These are phyloP conservation scores for Platerodrilus igneus DNA, from an alignment of 2,888 invertebrate genomes.

Conservation along the genomic window DNA sequence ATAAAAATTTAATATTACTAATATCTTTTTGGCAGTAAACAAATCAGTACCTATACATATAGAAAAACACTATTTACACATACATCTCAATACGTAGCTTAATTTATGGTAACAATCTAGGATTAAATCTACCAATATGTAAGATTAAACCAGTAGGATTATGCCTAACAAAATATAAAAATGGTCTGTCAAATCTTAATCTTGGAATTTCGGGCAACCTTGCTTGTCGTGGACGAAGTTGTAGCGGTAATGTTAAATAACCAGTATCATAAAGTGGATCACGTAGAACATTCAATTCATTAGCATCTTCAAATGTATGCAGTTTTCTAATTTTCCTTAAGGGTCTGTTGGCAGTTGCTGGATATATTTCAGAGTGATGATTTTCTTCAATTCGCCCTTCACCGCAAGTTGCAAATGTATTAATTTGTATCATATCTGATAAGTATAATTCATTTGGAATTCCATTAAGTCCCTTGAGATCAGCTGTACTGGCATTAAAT, in stretches of 20 bases:
- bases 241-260: constrained; percentile 57
- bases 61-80: too few relatives aligned
- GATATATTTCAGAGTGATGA: constrained; percentile 79
- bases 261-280: constrained; percentile 58
- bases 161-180: constrained; percentile 83
- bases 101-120: constrained; percentile 71
- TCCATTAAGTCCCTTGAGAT: constrained; percentile 78
- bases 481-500: constrained; percentile 71
- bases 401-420: constrained; percentile 79
- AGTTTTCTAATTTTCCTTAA: constrained; percentile 42
- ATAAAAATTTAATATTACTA: too few relatives aligned
- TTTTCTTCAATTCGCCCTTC: constrained; percentile 67
- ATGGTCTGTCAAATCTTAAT: constrained; percentile 80
- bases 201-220: constrained; percentile 67
- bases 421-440: constrained; percentile 80
- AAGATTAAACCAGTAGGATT: constrained; percentile 88
- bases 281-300: constrained; percentile 65
- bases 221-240: constrained; percentile 67
- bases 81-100: too few relatives aligned
- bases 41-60: too few relatives aligned
- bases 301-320: constrained; percentile 50
- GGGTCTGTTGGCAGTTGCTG: constrained; percentile 55
- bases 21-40: too few relatives aligned
- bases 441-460: constrained; percentile 72
- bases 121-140: constrained; percentile 84